A percentile compares a stretch with the other conserved stretches of the same genome.
phyloP scores from a whole-genome alignment of 2,888 invertebrate species.

The Aleiodes alternator region DNA sequence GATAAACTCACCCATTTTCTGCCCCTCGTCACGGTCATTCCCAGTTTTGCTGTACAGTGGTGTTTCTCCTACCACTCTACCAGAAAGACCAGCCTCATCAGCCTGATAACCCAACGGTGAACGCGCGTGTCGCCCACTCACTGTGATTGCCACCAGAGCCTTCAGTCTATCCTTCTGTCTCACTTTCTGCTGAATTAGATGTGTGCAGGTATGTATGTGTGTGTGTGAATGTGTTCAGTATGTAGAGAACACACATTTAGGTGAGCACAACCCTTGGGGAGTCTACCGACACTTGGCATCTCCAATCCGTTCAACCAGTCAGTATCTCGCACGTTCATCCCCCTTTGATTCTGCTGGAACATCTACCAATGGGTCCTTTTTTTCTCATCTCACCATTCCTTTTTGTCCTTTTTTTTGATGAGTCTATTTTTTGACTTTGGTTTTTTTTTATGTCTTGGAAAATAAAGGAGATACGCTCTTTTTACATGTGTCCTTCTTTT shows the following conservation, averaged over 20 bases:
- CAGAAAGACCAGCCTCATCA: conserved; percentile 63
- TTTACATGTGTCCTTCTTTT: no score
- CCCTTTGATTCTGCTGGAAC: conserved; percentile 39
- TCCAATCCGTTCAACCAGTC: conserved; percentile 53
- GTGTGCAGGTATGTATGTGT: conserved; percentile 35
- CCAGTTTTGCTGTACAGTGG: conserved; percentile 45
- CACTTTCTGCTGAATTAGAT: conserved; percentile 37
- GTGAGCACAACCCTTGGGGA: conserved; percentile 12
- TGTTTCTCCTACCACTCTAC: conserved; percentile 23
- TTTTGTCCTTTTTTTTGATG: no score
- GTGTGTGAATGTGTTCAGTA: background rate
- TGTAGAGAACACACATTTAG: conserved; percentile 12
- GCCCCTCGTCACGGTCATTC: conserved; percentile 55
- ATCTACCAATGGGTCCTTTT: background rate
- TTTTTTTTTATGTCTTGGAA: no score
- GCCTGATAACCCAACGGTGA: conserved; percentile 70
- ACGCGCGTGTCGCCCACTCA: conserved; percentile 73
- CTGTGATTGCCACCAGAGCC: conserved; percentile 68
- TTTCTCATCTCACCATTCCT: background rate
- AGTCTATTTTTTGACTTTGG: no score
- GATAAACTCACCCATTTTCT: conserved; percentile 59
- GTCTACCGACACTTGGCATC: conserved; percentile 40
- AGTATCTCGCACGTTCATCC: conserved; percentile 46
- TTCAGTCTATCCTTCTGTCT: conserved; percentile 37
- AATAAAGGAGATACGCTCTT: no score